Evolutionary conservation across 2,113 vertebrate genomes (phyloP), one percentile per base, ranked within the genome.

Genomic region (Thomomys bottae): DNA sequence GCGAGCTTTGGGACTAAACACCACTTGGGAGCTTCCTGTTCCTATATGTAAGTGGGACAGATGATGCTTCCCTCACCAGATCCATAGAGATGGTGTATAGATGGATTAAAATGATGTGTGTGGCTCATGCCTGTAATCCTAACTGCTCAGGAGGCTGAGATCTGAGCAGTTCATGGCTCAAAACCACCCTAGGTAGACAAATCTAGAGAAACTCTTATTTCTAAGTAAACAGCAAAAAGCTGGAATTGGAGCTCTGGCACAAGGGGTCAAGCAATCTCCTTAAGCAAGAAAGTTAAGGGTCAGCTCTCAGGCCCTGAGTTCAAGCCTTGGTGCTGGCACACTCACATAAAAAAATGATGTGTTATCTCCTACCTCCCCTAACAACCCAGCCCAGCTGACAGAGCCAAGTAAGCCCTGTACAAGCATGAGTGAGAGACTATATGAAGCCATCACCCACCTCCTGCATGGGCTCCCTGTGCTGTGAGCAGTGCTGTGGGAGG

Each of bases 1-100:
- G 57, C 40, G 34, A 40, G 32, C 32, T 88, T 87, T 82, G 70
- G 18, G 59, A 68, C 32, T 59, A 86, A 86, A 89, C 79, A 77
- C 80, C 49, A 79, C 70, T 30, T 21, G 1, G 10, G 32, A 59
- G 67, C 34, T 64, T 87, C 4, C 1, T 86, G 79, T 92, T 83
- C 34, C 87, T 42, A 30, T 63, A 34, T n/a, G 26, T 73, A 54
- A 30, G n/a, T 54, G 8, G 32, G 70, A 5, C 6, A 34, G 80
- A 66, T 63, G 40, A 81, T 83, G 54, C 26, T 61, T 63, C 28
- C 79, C 30, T 54, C 64, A 54, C 7, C 36, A 20, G 68, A 12
- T 75, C 42, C 45, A 38, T 82, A n/a, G n/a, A 34, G 80, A 66
- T 63, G 40, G 77, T 83, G 32, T 73, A 45, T 26, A 57, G 21